Percentiles rank a stretch among this genome's conserved stretches.
phyloP scores from a whole-genome alignment of 1,140 invertebrate species.

The Bombus breviceps region DNA sequence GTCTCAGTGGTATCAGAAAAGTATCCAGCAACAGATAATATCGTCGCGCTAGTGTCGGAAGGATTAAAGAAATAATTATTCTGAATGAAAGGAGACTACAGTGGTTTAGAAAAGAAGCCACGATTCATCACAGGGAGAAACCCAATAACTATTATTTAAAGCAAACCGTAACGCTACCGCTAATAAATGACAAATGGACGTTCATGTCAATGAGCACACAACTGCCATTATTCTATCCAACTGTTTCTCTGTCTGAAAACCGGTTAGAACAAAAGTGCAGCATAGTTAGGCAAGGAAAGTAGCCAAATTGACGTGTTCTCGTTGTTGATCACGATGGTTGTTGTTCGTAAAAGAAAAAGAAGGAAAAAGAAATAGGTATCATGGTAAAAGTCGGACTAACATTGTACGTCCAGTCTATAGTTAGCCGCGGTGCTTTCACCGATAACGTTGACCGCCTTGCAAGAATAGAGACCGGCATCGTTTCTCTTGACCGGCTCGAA shows the following conservation, averaged over 20 bases:
- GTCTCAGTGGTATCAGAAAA: too few species aligned
- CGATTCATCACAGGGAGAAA: background rate
- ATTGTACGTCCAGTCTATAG: conserved; percentile 93
- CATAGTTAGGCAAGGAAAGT: background rate
- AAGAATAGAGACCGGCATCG: conserved; percentile 90
- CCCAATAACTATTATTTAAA: background rate
- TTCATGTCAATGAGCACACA: conserved; percentile 15
- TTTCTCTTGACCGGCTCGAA: conserved; percentile 87
- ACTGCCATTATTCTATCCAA: conserved; percentile 1
- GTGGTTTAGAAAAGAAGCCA: background rate
- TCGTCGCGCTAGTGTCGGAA: too few species aligned
- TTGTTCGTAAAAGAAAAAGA: background rate
- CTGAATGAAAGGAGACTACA: background rate
- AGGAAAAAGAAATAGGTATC: background rate
- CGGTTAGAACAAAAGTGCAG: background rate
- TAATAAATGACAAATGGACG: conserved; percentile 7
- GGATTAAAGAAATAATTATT: background rate
- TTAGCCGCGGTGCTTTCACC: conserved; percentile 90
- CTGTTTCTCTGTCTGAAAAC: background rate
- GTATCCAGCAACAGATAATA: too few species aligned
- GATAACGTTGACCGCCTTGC: conserved; percentile 91
- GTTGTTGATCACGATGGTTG: background rate
- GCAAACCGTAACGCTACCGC: background rate
- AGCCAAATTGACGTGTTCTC: background rate
- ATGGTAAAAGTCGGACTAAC: conserved; percentile 79